Conservation (phyloP, 2,797 vertebrate genomes). For the Aphelocoma californica region DNA sequence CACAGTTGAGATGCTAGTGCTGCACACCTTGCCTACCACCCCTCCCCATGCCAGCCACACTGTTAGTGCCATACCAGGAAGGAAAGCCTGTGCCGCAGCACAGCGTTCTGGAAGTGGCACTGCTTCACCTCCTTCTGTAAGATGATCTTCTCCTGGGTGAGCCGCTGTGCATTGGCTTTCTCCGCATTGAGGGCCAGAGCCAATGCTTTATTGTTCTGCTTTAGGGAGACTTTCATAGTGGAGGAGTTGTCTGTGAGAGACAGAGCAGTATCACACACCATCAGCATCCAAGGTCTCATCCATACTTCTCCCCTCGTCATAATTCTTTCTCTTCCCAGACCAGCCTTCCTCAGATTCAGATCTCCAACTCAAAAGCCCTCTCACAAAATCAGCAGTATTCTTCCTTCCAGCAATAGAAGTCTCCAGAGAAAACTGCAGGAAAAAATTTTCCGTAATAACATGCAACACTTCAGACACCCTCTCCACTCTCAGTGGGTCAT, state of each 20-base stretch:
- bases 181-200: slow-evolving; percentile 69
- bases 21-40: not conserved
- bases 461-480: not conserved
- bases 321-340: not conserved
- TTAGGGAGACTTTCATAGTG: slow-evolving; percentile 64
- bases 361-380: not conserved
- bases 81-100: slow-evolving; percentile 54
- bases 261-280: not conserved
- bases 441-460: not conserved
- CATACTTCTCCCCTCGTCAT: not conserved
- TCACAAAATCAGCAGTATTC: not conserved
- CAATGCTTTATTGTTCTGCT: slow-evolving; percentile 72
- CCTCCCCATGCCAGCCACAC: not conserved
- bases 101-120: slow-evolving; percentile 63
- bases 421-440: not conserved
- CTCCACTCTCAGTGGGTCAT: not conserved
- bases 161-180: slow-evolving; percentile 42
- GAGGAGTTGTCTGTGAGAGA: slow-evolving; percentile 68
- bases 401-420: not conserved
- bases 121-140: slow-evolving; percentile 70
- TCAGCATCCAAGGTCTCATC: not conserved
- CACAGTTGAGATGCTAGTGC: not conserved
- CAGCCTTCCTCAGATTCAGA: not conserved
- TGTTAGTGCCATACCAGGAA: slow-evolving; percentile 25
- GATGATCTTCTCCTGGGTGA: slow-evolving; percentile 49